phyloP scores from a whole-genome alignment of 2,888 invertebrate species.

The Halictus quadricinctus region DNA sequence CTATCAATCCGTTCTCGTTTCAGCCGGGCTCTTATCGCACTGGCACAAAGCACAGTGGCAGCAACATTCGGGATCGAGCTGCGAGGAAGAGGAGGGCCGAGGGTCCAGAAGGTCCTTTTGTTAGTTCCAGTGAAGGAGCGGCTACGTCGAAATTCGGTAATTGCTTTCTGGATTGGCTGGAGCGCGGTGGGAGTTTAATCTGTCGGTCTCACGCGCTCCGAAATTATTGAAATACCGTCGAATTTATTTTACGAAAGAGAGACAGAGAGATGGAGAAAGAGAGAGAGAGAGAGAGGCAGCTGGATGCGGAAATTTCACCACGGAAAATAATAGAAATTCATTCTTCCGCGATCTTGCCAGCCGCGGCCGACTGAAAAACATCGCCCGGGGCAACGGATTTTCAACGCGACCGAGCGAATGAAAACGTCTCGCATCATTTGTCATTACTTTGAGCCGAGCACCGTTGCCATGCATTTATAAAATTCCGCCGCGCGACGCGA shows the following conservation, averaged over 20 bases:
- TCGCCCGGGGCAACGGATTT: not conserved
- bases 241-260: not conserved
- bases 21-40: conserved; percentile 61
- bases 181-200: conserved; percentile 69
- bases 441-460: not conserved
- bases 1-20: conserved; percentile 55
- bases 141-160: conserved; percentile 75
- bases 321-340: not conserved
- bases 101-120: conserved; percentile 65
- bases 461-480: not conserved
- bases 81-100: conserved; percentile 16
- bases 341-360: not conserved
- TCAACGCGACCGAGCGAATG: not conserved
- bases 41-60: conserved; percentile 54
- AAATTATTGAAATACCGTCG: conserved; percentile 52
- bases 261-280: not conserved
- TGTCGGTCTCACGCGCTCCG: conserved; percentile 58
- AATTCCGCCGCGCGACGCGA: not conserved
- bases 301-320: not conserved
- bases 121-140: conserved; percentile 61
- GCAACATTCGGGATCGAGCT: conserved; percentile 57
- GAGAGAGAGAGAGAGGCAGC: not conserved
- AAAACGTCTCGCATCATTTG: conserved; percentile 10
- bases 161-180: conserved; percentile 77
- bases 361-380: not conserved